These are phyloP conservation scores for Clarias fuscus DNA, from an alignment of 2,797 vertebrate genomes.

Conservation along the genomic window DNA sequence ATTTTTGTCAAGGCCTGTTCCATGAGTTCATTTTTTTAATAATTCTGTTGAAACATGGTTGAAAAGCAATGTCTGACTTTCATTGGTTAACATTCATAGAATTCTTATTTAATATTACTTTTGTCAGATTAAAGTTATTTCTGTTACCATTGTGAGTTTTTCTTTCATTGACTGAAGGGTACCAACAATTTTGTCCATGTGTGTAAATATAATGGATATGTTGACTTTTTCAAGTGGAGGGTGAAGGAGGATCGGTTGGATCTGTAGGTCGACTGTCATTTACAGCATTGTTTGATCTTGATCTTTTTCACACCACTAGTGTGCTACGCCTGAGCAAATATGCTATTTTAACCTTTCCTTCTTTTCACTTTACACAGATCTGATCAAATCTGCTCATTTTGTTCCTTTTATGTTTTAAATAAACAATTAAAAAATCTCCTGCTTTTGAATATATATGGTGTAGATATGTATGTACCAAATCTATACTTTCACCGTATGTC, in stretches of 20 bases:
- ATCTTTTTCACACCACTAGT: background rate
- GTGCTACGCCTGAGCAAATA: background rate
- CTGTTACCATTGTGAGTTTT: too few species aligned
- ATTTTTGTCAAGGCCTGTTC: too few species aligned
- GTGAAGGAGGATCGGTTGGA: background rate
- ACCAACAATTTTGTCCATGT: too few species aligned
- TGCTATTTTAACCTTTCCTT: background rate
- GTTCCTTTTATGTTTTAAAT: background rate
- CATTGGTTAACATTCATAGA: too few species aligned
- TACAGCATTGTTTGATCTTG: background rate
- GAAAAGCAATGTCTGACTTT: too few species aligned
- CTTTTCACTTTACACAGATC: background rate
- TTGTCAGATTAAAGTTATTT: too few species aligned
- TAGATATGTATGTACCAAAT: background rate
- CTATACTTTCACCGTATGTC: too few species aligned
- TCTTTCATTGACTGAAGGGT: too few species aligned
- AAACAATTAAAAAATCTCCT: background rate
- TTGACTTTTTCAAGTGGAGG: slow-evolving; percentile 48
- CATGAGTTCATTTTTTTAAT: too few species aligned
- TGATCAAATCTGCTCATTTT: background rate
- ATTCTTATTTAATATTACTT: too few species aligned
- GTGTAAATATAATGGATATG: slow-evolving; percentile 59
- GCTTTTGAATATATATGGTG: background rate
- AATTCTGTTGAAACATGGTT: too few species aligned
- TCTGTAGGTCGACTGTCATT: background rate